Evolutionary conservation across 1,140 invertebrate species (phyloP), one percentile per base, ranked within the genome.

Genomic region (Globodera rostochiensis): DNA sequence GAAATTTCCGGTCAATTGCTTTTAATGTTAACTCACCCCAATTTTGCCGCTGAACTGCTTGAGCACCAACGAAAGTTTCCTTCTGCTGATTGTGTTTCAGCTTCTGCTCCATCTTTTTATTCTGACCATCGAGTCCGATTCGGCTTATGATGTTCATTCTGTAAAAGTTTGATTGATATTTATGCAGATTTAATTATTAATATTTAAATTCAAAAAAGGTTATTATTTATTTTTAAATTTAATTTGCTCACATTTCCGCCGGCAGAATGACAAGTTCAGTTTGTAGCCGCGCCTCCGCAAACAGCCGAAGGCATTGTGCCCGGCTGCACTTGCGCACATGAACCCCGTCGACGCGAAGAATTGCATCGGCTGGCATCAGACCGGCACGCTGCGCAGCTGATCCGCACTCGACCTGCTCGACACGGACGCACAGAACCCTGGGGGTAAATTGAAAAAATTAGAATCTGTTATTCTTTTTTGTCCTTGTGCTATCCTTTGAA

Each of bases 351-450:
- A 85, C 77, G 4, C 73, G 70, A 11, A 85, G 49, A 77, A 85
- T 85, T 47, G 82, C 57, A 69, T 85, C 84, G 21, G 82, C 84
- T 7, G 77, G 75, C 71, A 80, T 60, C 49, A 85, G 49, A 36
- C 84, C 84, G 53, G 66, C 49, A 6, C 74, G 60, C 45, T 79
- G 67, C 3, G 84, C 84, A 47, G 81, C 53, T 9, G 84, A 85
- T 7, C 73, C 71, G n/a, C 67, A 46, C 36, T 85, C 84, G 3
- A 85, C 79, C 78, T 85, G 84, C 69, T 85, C 84, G 11, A 85
- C 84, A 21, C 84, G 70, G 19, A 85, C 84, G 5, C 77, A 78
- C 19, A 85, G 50, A 7, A 85, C 84, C 69, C 84, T 85, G 57
- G 45, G 36, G 36, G 36, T 36, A 36, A 36, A 3, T 36, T 36